Evolutionary conservation across 2,113 vertebrate species (phyloP).

Genomic region (Columba livia): DNA sequence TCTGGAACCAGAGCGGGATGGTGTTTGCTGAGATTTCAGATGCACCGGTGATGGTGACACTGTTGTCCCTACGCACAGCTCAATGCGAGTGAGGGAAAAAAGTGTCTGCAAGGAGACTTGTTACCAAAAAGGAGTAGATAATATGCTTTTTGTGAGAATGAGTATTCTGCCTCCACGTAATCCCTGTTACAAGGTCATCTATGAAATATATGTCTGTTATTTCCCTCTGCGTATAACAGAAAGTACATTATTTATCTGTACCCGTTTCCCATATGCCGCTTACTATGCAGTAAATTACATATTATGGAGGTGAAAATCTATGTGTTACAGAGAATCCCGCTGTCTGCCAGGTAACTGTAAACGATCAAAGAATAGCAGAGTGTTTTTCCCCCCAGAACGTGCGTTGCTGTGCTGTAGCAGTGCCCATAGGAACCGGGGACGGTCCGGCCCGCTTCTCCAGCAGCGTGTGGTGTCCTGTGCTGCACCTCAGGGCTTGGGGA

Average conservation of each 20-base stretch:
- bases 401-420: not conserved
- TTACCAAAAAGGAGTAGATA: not conserved
- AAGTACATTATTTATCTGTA: not conserved
- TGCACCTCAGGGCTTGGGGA: not conserved
- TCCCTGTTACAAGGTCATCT: not conserved
- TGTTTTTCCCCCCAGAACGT: fast-evolving
- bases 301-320: not conserved
- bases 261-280: not conserved
- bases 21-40: not conserved
- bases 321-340: not conserved
- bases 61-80: not conserved
- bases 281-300: not conserved
- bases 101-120: not conserved
- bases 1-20: not conserved
- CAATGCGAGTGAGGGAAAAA: not conserved
- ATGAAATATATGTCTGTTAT: not conserved
- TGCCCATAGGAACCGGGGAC: not conserved
- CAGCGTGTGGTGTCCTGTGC: not conserved
- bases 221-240: not conserved
- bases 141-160: not conserved
- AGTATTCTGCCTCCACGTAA: not conserved
- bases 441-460: not conserved
- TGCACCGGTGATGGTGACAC: not conserved
- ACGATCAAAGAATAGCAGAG: fast-evolving
- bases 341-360: not conserved